Percentiles rank a stretch among this genome's conserved stretches.
Evolutionary conservation across 2,113 vertebrate species (phyloP).

Genomic region (Pangasianodon gigas): DNA sequence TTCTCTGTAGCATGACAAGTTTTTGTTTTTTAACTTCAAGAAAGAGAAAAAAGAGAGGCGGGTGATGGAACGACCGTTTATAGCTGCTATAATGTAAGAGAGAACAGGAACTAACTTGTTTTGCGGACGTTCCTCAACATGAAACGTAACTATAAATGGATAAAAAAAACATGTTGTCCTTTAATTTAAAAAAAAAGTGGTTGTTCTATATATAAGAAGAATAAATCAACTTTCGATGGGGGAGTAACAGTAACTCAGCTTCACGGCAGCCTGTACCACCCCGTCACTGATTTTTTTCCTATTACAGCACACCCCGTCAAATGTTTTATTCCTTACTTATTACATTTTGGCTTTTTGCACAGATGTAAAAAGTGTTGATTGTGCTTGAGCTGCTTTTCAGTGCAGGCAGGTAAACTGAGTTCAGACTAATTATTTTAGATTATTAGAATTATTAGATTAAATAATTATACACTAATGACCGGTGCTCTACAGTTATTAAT

Average conservation of each 20-base stretch:
- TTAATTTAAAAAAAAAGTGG: no score
- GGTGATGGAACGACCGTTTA: no score
- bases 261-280: background rate
- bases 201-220: background rate
- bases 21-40: background rate
- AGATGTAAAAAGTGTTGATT: background rate
- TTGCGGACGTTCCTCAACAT: background rate
- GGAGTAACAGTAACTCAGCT: background rate
- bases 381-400: background rate
- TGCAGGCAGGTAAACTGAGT: background rate
- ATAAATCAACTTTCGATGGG: background rate
- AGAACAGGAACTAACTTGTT: no score
- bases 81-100: no score
- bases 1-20: background rate
- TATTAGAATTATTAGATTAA: background rate
- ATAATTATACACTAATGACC: background rate
- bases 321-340: background rate
- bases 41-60: no score
- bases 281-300: background rate
- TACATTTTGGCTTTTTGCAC: background rate
- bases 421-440: background rate
- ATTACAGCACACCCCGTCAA: background rate
- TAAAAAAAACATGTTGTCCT: background rate
- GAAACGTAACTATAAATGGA: background rate
- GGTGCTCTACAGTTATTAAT: background rate